A percentile compares a stretch with the other conserved stretches of the same genome.
Evolutionary conservation across 2,888 invertebrate genomes (phyloP).

Genomic region (Rhamphomyia laevipes): DNA sequence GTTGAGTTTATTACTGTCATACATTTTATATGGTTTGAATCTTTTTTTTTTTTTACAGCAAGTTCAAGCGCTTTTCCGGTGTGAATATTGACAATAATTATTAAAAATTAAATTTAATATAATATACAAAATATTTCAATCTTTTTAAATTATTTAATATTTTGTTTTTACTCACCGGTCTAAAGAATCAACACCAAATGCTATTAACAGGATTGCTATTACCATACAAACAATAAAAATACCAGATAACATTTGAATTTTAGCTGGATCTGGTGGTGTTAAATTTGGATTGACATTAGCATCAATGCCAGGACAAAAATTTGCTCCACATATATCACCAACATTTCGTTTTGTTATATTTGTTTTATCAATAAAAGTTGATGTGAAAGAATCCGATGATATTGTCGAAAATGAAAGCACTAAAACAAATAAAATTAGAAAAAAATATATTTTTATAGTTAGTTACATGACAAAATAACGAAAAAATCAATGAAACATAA

Average conservation of each 20-base stretch:
- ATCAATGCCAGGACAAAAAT: constrained; percentile 53
- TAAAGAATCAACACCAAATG: constrained; percentile 68
- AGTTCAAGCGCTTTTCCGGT: too few species aligned
- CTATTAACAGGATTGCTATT: constrained; percentile 59
- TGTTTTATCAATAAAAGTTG: neutral
- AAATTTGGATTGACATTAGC: constrained; percentile 52
- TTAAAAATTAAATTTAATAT: too few species aligned
- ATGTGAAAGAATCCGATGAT: constrained; percentile 8
- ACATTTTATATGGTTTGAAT: too few species aligned
- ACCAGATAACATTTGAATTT: constrained; percentile 67
- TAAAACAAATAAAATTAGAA: neutral
- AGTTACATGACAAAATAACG: too few species aligned
- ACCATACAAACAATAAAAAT: constrained; percentile 74
- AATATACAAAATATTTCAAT: too few species aligned
- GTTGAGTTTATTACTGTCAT: too few species aligned
- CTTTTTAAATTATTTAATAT: too few species aligned
- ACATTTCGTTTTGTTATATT: constrained; percentile 36
- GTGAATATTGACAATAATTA: too few species aligned
- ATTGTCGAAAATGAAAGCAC: constrained; percentile 22
- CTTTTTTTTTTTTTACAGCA: too few species aligned
- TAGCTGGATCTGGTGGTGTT: constrained; percentile 54
- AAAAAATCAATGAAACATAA: too few species aligned
- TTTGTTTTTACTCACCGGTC: constrained; percentile 48
- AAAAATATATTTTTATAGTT: too few species aligned
- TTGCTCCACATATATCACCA: constrained; percentile 56